Base-by-base conservation (phyloP, 2,888 invertebrate species). In the Temnothorax ravouxi region DNA sequence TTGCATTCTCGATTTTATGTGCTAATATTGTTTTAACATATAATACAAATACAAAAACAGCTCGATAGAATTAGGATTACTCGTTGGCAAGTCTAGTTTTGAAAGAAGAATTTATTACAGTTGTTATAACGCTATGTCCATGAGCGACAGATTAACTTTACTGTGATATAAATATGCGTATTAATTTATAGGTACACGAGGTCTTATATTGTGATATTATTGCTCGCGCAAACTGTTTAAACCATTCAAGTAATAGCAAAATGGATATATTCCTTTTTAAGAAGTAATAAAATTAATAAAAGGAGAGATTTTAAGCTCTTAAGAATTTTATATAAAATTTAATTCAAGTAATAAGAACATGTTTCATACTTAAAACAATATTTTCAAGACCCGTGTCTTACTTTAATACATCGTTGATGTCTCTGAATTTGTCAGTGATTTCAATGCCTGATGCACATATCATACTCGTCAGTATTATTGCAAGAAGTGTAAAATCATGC, bases 391-490 rank as follows among this genome's bases (percentile, higher is more conserved):
- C 15, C 1, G 0, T 56, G 18, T 69, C 11, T 8, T 38, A 25
- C n/a, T 13, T 64, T 52, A 41, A 41, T 18, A 41, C 1, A 8
- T 9, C 13, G 29, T 89, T 67, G 76, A 87, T 88, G 83, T 91
- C 88, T 67, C 88, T 86, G 76, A 79, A 81, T 84, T 86, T 69
- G 74, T 41, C 85, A 89, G 92, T 88, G 92, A 92, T 88, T 91
- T 90, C 87, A 92, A 92, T 90, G 92, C 90, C 89, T 82, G n/a
- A n/a, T n/a, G 91, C 91, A 91, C 87, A 86, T 88, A 88, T n/a
- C n/a, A n/a, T 84, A 76, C 87, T 88, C 86, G 84, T 87, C 80
- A 81, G 77, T 67, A 85, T 72, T 77, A 77, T 77, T 38, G 81
- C 62, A 83, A 83, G 67, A 61, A 61, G 61, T 75, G 83, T 75